phyloP scores from a whole-genome alignment of 2,113 vertebrate genomes.

The Rhabdornis inornatus region DNA sequence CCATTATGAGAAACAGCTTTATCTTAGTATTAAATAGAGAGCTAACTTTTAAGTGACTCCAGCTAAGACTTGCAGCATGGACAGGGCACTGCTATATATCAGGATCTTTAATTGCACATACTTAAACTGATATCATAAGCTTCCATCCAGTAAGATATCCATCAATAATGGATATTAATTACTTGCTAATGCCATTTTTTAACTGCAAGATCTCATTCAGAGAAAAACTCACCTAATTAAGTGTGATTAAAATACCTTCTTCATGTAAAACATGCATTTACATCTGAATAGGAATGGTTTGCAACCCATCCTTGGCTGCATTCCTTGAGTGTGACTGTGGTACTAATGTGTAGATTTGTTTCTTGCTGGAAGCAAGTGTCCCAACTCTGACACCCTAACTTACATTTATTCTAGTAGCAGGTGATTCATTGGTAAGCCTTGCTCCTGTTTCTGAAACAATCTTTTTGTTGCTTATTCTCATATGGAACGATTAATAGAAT shows the following conservation, averaged over 20 bases:
- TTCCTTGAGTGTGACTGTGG: background rate
- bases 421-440: background rate
- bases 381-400: background rate
- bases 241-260: background rate
- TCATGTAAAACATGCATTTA: background rate
- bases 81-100: background rate
- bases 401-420: background rate
- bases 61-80: background rate
- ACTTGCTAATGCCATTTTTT: background rate
- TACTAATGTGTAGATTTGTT: background rate
- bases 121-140: background rate
- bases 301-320: background rate
- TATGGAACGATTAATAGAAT: background rate
- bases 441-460: background rate
- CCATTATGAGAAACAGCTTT: background rate
- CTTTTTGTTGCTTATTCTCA: background rate
- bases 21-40: background rate
- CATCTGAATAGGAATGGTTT: background rate
- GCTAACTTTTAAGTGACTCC: background rate
- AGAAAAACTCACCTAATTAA: background rate
- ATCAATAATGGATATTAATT: background rate
- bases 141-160: background rate
- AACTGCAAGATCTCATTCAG: background rate
- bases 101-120: background rate
- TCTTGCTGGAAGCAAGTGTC: background rate